Percentiles rank a stretch among this genome's conserved stretches.
Evolutionary conservation across 2,888 invertebrate genomes (phyloP).

Genomic region (Cynaeus angustus): DNA sequence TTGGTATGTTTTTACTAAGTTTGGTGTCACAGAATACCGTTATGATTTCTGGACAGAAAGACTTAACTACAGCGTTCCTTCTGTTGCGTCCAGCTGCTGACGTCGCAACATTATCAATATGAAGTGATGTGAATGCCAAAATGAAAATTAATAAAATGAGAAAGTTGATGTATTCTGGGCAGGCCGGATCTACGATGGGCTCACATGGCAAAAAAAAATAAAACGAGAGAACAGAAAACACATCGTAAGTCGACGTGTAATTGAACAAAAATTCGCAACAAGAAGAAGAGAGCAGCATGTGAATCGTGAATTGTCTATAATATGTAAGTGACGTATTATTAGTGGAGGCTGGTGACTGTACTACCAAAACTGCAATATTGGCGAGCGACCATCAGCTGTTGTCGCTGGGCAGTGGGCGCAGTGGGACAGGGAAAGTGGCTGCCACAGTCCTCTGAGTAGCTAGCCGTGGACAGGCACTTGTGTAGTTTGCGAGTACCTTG

Average conservation of each 20-base stretch:
- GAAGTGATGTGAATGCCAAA: constrained; percentile 4
- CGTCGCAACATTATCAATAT: constrained; percentile 1
- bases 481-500: constrained; percentile 96
- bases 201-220: constrained; percentile 17
- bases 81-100: constrained; percentile 29
- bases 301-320: constrained; percentile 45
- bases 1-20: no score
- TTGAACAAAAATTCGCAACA: constrained; percentile 37
- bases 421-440: constrained; percentile 69
- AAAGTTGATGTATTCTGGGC: constrained; percentile 28
- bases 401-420: constrained; percentile 70
- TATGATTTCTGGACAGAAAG: no score
- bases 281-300: constrained; percentile 48
- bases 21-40: no score
- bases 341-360: constrained; percentile 79
- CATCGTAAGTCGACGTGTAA: constrained; percentile 17
- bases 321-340: constrained; percentile 47
- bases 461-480: constrained; percentile 93
- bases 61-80: no score
- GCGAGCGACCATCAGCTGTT: constrained; percentile 86
- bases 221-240: not conserved
- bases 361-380: constrained; percentile 97
- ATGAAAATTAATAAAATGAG: constrained; percentile 3
- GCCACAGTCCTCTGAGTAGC: constrained; percentile 83
- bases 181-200: not conserved